Base-by-base conservation (phyloP, 2,113 vertebrate genomes). In the Nothoprocta perdicaria region DNA sequence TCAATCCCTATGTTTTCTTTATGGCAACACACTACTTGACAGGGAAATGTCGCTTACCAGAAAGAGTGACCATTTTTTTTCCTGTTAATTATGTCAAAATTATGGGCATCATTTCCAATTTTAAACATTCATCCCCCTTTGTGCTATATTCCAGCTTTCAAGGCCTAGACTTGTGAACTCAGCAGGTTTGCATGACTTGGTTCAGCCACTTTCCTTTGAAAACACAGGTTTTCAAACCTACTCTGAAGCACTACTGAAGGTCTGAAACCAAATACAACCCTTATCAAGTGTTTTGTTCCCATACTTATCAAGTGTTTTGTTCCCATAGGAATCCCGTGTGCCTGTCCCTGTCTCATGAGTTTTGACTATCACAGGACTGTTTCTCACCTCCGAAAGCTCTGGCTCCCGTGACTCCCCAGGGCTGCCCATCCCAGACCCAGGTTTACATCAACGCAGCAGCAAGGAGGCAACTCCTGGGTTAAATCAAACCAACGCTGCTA, bases 121-220 rank as follows among this genome's bases (percentile, higher is more conserved):
- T 41, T 27, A 40, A 88, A 24, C 6, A 40, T 27, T 21, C 67
- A 17, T 65, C 72, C 84, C 60, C 24, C 48, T 61, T 5, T 38
- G 46, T 12, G 9, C 3, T 0, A 0, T 3, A n/a, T 3, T 14
- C 3, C 57, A 65, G 38, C 24, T 84, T 79, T 53, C 43, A 72
- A 81, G 65, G 7, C 35, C 19, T 2, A 8, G 8, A 60, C 24
- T 24, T 74, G 29, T 7, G 13, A 75, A 53, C 43, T 76, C 66
- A 68, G 31, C 29, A 67, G 12, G 11, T 4, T 1, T 21, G 14
- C 10, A 45, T 0, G 27, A 57, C 53, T 57, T 57, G 26, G 17
- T 52, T 91, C 43, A 84, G 14, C 9, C 50, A 65, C 19, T 68
- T 41, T 48, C 23, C 5, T 48, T 60, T 31, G 62, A 75, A 84